Evolutionary conservation across 2,113 vertebrate genomes (phyloP), one percentile per base, ranked within the genome.

Genomic region (Carassius auratus): DNA sequence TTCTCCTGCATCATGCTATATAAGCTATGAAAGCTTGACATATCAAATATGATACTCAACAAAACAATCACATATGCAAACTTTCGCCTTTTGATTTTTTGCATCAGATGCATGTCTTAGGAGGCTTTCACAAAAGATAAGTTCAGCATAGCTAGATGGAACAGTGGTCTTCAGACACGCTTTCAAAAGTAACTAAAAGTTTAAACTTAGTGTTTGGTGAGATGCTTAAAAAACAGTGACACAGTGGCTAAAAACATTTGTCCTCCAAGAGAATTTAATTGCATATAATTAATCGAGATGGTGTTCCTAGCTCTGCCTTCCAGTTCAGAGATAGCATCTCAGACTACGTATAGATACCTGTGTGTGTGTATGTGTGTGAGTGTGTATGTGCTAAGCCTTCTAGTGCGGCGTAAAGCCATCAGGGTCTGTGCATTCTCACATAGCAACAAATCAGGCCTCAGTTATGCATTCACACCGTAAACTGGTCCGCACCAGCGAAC

Each of bases 381-480:
- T 42, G 38, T 57, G 57, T 61, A 21, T 50, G 45, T 9, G n/a
- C 36, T 61, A 42, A 48, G 7, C 23, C 64, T 76, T 57, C 19
- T 19, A 38, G 59, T 76, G 13, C 36, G 87, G 88, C 90, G 92
- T 83, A 77, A 45, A 87, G 89, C 83, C 38, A 52, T 84, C 87
- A 88, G 86, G 45, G 75, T 69, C 79, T 36, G 52, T 33, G 38
- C 13, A 61, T 91, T 81, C 91, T 89, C 93, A 94, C 91, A 93
- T 88, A 89, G 91, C 92, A 89, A 91, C 90, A 94, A 92, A 93
- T 88, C 74, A 92, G 91, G 88, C 90, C 66, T 21, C 66, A 91
- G 90, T 92, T 93, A 92, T 86, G 90, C 93, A 91, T 93, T 93
- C 90, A 90, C 93, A 93, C 89, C 80, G 61, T 90, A 92, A 90